Evolutionary conservation across 2,888 invertebrate species (phyloP).

Genomic region (Syrphus vitripennis): DNA sequence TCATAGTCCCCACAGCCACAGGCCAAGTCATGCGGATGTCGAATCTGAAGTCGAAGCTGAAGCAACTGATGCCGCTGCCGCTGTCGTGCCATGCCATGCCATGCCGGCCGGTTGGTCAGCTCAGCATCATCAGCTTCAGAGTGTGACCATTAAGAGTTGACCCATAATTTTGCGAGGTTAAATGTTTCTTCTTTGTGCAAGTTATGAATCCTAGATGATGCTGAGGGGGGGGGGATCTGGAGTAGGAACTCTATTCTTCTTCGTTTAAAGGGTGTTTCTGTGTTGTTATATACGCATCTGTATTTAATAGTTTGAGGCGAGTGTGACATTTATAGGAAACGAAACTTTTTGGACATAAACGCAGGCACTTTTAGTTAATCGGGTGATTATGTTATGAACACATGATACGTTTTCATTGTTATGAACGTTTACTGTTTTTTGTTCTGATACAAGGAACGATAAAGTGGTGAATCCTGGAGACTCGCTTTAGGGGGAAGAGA

Average conservation of each 20-base stretch:
- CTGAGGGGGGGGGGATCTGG: neutral
- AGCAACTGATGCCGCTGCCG: neutral
- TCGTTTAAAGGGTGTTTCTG: conserved; percentile 16
- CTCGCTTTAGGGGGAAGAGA: too few species aligned
- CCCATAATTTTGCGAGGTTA: conserved; percentile 56
- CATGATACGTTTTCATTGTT: neutral
- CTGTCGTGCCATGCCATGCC: too few species aligned
- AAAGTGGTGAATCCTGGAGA: too few species aligned
- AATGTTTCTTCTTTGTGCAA: conserved; percentile 43
- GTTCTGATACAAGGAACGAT: neutral
- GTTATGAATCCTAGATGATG: conserved; percentile 23
- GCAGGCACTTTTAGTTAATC: neutral
- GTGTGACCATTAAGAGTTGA: conserved; percentile 49
- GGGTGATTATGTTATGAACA: neutral
- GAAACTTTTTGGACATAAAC: neutral
- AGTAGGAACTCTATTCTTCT: neutral
- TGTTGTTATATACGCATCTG: neutral
- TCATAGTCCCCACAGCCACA: neutral
- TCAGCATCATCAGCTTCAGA: neutral
- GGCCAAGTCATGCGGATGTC: conserved; percentile 4
- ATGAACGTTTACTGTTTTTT: neutral
- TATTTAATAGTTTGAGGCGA: conserved; percentile 5
- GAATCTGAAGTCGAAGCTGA: neutral
- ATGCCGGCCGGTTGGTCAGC: neutral
- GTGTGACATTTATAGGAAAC: neutral